A percentile compares a stretch with the other conserved stretches of the same genome.
Conservation (phyloP, 2,113 vertebrate species). For the Phrynosoma platyrhinos region DNA sequence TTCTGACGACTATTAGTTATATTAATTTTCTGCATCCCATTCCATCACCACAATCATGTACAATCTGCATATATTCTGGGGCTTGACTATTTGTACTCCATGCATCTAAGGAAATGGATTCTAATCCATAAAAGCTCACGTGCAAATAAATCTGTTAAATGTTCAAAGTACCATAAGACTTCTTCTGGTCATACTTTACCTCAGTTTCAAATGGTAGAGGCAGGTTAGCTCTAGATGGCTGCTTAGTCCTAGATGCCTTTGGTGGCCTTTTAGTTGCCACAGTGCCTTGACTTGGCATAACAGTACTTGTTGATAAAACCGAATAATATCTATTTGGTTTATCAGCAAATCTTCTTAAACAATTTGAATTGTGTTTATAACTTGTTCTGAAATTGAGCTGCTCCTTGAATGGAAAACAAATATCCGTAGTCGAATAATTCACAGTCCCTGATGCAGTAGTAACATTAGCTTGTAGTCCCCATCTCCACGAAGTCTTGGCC, state of each 20-base stretch:
- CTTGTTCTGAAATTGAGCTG: not conserved
- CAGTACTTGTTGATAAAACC: slow-evolving; percentile 62
- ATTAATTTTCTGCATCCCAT: no score
- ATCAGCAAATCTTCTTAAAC: slow-evolving; percentile 50
- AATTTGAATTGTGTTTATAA: slow-evolving; percentile 33
- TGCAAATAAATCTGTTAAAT: no score
- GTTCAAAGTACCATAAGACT: no score
- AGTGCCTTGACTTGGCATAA: slow-evolving; percentile 77
- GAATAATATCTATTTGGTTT: slow-evolving; percentile 72
- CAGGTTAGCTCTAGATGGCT: slow-evolving; percentile 91
- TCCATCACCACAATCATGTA: not conserved
- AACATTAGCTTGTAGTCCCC: not conserved
- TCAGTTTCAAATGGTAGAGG: slow-evolving; percentile 78
- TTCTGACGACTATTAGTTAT: no score
- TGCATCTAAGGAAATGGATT: no score
- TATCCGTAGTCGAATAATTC: not conserved
- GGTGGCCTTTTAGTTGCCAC: slow-evolving; percentile 82
- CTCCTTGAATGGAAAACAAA: not conserved
- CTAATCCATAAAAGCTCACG: not conserved
- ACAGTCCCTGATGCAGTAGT: not conserved
- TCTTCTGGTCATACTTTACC: slow-evolving; percentile 72
- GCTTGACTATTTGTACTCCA: no score
- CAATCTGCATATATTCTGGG: no score
- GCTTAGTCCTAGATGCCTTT: slow-evolving; percentile 93
- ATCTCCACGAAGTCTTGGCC: slow-evolving; percentile 23